Evolutionary conservation across 1,140 invertebrate genomes (phyloP).

Genomic region (Atta cephalotes): DNA sequence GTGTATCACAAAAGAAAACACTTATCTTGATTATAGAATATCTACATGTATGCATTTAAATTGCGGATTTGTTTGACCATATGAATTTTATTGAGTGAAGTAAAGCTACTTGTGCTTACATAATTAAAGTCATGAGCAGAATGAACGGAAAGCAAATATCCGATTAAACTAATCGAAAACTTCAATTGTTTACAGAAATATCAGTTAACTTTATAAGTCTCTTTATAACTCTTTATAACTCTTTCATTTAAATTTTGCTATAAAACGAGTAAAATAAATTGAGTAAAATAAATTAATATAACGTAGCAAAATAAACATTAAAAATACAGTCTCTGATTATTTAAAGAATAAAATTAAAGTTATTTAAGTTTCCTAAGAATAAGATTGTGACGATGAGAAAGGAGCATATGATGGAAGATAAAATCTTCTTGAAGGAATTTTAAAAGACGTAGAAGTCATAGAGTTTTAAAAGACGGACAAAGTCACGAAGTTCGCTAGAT

Average conservation of each 20-base stretch:
- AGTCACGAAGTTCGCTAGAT: not conserved
- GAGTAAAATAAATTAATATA: not conserved
- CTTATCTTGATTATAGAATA: not conserved
- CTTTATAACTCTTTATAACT: no score
- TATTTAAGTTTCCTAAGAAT: not conserved
- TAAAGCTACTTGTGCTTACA: not conserved
- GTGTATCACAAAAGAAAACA: not conserved
- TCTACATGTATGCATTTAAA: not conserved
- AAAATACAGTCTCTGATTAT: not conserved
- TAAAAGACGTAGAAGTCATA: not conserved
- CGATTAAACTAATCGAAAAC: not conserved
- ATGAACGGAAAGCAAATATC: not conserved
- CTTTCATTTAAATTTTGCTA: not conserved
- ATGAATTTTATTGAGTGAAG: not conserved
- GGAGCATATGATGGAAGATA: not conserved
- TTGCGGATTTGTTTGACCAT: not conserved
- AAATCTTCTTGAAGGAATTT: conserved; percentile 6
- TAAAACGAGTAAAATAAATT: not conserved
- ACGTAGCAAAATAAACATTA: not conserved
- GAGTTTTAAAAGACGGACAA: not conserved
- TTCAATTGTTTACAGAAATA: conserved; percentile 1
- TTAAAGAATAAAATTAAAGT: conserved; percentile 6
- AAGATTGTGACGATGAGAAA: not conserved
- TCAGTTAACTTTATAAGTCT: not conserved
- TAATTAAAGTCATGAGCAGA: not conserved